These are phyloP conservation scores for Tenebrosternarchus preto DNA, from an alignment of 2,113 vertebrate species.

Conservation along the genomic window DNA sequence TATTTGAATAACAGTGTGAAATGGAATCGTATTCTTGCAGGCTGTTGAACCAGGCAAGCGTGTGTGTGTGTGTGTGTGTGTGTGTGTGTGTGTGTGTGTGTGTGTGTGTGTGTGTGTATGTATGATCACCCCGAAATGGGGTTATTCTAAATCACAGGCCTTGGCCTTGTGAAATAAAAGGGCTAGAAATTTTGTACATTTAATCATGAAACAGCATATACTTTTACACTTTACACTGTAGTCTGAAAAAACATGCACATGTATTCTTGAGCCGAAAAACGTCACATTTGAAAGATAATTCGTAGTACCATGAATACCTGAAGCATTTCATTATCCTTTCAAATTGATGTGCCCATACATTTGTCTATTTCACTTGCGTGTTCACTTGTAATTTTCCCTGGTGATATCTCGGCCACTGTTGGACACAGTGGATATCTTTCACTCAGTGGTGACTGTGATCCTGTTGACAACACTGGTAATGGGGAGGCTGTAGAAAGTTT, in stretches of 20 bases:
- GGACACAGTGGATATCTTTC: neutral
- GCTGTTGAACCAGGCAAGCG: neutral
- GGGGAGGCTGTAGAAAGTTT: neutral
- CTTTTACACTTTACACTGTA: neutral
- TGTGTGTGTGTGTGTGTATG: conserved; percentile 27
- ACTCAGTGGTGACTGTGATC: neutral
- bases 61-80: conserved; percentile 39
- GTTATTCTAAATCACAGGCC: conserved; percentile 69
- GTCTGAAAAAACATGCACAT: neutral
- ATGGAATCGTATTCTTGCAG: neutral
- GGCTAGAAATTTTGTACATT: conserved; percentile 63
- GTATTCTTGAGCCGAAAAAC: neutral
- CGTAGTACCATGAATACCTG: neutral
- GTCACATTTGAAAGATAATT: neutral
- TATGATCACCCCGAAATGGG: conserved; percentile 64
- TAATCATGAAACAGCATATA: conserved; percentile 30
- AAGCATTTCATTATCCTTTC: neutral
- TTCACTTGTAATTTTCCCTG: neutral
- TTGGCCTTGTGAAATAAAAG: conserved; percentile 70
- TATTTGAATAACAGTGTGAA: neutral
- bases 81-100: conserved; percentile 12
- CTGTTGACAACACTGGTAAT: no score
- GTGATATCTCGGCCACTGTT: neutral
- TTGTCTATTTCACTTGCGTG: neutral
- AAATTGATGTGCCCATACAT: neutral